These are phyloP conservation scores for Schrankia costaestrigalis DNA, from an alignment of 2,888 invertebrate species.

Conservation along the genomic window DNA sequence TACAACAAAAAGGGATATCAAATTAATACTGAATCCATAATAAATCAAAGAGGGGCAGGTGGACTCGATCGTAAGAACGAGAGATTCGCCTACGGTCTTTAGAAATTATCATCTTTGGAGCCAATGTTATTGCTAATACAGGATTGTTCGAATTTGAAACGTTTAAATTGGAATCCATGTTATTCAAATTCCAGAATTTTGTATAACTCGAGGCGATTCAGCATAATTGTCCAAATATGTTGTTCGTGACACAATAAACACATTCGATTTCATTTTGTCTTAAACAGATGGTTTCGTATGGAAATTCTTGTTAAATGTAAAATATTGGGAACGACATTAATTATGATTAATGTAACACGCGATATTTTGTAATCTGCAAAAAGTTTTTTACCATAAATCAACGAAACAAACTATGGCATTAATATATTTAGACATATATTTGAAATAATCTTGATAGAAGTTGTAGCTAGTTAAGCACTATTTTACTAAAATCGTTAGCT, in stretches of 20 bases:
- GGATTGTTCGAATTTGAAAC: slow-evolving; percentile 21
- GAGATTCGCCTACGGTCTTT: slow-evolving; percentile 75
- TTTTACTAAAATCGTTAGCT: no score
- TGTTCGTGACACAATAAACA: slow-evolving; percentile 22
- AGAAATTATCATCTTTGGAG: slow-evolving; percentile 63
- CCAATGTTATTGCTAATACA: slow-evolving; percentile 30
- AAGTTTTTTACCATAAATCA: no score
- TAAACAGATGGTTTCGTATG: slow-evolving; percentile 16
- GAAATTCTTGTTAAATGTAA: slow-evolving; percentile 24
- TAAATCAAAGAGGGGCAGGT: slow-evolving; percentile 79
- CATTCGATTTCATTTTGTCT: slow-evolving; percentile 15
- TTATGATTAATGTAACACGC: no score
- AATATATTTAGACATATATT: no score
- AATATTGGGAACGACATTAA: no score
- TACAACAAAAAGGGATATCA: slow-evolving; percentile 78
- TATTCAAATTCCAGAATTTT: slow-evolving; percentile 45
- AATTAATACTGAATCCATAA: slow-evolving; percentile 81
- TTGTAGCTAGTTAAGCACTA: no score
- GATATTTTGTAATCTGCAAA: no score
- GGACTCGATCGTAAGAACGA: slow-evolving; percentile 67
- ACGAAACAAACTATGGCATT: no score
- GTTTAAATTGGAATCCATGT: slow-evolving; percentile 48
- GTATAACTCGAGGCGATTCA: slow-evolving; percentile 31
- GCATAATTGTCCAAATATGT: slow-evolving; percentile 37
- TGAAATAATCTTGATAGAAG: no score